Evolutionary conservation across 2,888 invertebrate genomes (phyloP).

Genomic region (Eledona agricola): DNA sequence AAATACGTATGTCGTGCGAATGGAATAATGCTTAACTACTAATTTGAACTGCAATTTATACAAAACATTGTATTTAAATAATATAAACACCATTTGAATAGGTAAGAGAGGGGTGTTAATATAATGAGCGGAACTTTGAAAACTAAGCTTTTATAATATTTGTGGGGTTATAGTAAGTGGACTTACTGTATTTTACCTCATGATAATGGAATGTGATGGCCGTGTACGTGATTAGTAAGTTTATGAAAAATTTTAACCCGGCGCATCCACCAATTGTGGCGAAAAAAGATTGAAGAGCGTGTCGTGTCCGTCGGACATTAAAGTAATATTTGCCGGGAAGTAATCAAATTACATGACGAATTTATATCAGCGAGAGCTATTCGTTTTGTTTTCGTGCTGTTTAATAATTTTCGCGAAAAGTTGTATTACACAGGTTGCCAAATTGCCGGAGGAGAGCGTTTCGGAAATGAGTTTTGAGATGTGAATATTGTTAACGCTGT

Average conservation of each 20-base stretch:
- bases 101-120: no score
- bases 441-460: constrained; percentile 9
- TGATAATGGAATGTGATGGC: no score
- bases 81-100: no score
- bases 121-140: no score
- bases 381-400: constrained; percentile 18
- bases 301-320: constrained; percentile 20
- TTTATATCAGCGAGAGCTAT: constrained; percentile 17
- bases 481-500: constrained; percentile 15
- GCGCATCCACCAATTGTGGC: constrained; percentile 14
- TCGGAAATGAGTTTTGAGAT: constrained; percentile 26
- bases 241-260: constrained; percentile 5
- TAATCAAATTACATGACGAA: constrained; percentile 29
- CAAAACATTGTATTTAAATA: no score
- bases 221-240: no score
- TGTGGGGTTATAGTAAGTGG: no score
- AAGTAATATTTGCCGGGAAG: constrained; percentile 8
- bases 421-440: constrained; percentile 11
- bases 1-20: no score
- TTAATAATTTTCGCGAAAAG: constrained; percentile 22
- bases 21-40: no score
- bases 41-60: no score
- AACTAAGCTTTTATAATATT: no score
- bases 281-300: constrained; percentile 8
- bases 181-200: no score